Percentiles rank a stretch among this genome's conserved stretches.
Conservation (phyloP, 2,113 vertebrate genomes). For the Pelobates fuscus region DNA sequence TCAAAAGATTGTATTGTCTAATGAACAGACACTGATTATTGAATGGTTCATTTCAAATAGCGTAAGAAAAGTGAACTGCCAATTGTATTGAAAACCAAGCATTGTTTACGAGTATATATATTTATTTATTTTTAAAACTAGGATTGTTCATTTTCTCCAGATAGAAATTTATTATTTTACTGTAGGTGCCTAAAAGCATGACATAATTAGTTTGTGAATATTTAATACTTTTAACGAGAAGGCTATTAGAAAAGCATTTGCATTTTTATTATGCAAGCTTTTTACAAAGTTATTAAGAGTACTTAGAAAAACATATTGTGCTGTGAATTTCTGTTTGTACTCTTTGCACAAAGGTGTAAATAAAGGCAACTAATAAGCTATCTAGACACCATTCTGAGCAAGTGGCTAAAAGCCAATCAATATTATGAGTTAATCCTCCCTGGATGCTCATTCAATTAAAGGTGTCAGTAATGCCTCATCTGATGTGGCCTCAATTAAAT, state of each 20-base stretch:
- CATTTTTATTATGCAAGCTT: slow-evolving; percentile 81
- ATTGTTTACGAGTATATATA: too few species aligned
- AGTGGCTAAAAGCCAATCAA: slow-evolving; percentile 90
- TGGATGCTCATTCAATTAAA: slow-evolving; percentile 87
- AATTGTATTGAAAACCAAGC: too few species aligned
- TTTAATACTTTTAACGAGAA: slow-evolving; percentile 56
- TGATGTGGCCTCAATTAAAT: slow-evolving; percentile 89
- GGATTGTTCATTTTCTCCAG: too few species aligned
- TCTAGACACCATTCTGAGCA: slow-evolving; percentile 81
- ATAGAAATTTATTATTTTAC: too few species aligned
- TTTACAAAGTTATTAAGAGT: slow-evolving; percentile 84
- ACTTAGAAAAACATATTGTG: slow-evolving; percentile 81
- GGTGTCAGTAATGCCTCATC: slow-evolving; percentile 88
- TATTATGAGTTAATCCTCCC: slow-evolving; percentile 84
- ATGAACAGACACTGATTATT: too few species aligned
- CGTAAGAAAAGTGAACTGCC: too few species aligned
- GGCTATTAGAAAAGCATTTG: slow-evolving; percentile 75
- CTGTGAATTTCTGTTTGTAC: slow-evolving; percentile 77
- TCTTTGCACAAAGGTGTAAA: slow-evolving; percentile 83
- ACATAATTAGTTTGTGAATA: neutral
- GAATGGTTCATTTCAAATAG: too few species aligned
- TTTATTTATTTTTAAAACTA: too few species aligned
- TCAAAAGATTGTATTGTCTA: too few species aligned
- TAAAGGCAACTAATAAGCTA: slow-evolving; percentile 86
- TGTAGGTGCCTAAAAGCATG: too few species aligned